Base-by-base conservation (phyloP, 2,113 vertebrate species). In the Archilochus colubris region DNA sequence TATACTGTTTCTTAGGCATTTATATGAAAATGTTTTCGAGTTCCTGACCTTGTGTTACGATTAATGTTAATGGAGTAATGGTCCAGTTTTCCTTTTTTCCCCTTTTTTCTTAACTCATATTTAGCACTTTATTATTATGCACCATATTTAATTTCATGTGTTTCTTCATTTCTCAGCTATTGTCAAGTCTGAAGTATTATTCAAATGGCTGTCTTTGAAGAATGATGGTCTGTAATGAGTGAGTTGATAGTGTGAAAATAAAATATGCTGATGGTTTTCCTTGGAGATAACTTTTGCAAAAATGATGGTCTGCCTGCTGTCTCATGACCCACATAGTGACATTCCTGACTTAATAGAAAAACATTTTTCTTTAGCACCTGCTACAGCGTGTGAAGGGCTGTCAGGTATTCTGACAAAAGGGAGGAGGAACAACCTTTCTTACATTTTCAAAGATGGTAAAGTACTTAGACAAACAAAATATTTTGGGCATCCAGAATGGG, bases 311-410 rank as follows among this genome's bases (percentile, higher is more conserved):
- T 97, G 92, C 88, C 96, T 94, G 72, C 93, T 95, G 95, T 24
- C 66, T 89, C 58, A 67, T 3, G 6, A 16, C 59, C 72, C 68
- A 90, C 85, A 72, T 46, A 91, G 94, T 95, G 92, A 92, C 89
- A 63, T 91, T 93, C 85, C 91, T 91, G 84, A 89, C 93, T 97
- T 95, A 96, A 95, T 91, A 97, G 93, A 87, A 96, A 92, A 88
- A 58, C 92, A 81, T 97, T 98, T 97, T 91, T 97, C 97, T 97
- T 91, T 82, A 54, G 86, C 93, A 95, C 74, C 96, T 97, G 97
- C 93, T 95, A 28, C 59, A 58, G 28, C 44, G 7, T 88, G 27
- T 28, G 54, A 95, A 88, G 92, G 73, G 63, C 85, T 97, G 97
- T 96, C 94, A 91, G n/a, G 28, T 91, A 55, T 50, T 86, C 61